A percentile compares a stretch with the other conserved stretches of the same genome.
These are phyloP conservation scores for Folsomia manolachei DNA, from an alignment of 2,888 invertebrate species.

Conservation along the genomic window DNA sequence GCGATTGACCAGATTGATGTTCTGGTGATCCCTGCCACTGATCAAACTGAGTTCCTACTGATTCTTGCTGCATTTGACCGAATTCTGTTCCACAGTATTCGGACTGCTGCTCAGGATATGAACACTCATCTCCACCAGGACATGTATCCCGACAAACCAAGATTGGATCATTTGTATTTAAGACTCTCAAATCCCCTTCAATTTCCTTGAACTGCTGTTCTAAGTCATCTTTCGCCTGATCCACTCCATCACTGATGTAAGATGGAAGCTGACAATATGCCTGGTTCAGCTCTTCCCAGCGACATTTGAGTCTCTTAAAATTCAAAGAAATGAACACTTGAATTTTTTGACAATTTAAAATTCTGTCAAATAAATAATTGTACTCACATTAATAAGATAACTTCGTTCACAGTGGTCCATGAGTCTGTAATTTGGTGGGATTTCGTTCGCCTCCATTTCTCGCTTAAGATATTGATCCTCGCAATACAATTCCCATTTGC, in stretches of 20 bases:
- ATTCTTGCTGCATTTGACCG: too few species aligned
- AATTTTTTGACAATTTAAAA: too few species aligned
- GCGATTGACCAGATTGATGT: too few species aligned
- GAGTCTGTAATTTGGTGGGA: neutral
- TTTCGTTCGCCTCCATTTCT: conserved; percentile 9
- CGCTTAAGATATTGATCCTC: conserved; percentile 17
- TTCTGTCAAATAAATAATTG: too few species aligned
- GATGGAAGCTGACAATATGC: conserved; percentile 22
- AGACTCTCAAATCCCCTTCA: conserved; percentile 26
- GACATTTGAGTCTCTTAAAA: conserved; percentile 23
- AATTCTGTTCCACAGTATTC: too few species aligned
- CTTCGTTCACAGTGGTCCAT: neutral
- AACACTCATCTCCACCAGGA: too few species aligned
- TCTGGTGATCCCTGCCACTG: too few species aligned
- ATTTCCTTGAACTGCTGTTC: conserved; percentile 30
- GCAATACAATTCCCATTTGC: conserved; percentile 26
- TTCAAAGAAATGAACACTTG: too few species aligned
- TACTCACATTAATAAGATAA: neutral
- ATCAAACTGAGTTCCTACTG: too few species aligned
- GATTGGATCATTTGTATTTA: conserved; percentile 8
- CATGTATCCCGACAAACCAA: too few species aligned
- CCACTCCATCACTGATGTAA: neutral
- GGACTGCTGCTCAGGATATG: too few species aligned
- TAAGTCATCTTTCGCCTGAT: conserved; percentile 16
- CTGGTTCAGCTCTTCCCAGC: conserved; percentile 20